These are phyloP conservation scores for Drosophila acutilabella DNA, from an alignment of 2,888 invertebrate genomes.

Conservation along the genomic window DNA sequence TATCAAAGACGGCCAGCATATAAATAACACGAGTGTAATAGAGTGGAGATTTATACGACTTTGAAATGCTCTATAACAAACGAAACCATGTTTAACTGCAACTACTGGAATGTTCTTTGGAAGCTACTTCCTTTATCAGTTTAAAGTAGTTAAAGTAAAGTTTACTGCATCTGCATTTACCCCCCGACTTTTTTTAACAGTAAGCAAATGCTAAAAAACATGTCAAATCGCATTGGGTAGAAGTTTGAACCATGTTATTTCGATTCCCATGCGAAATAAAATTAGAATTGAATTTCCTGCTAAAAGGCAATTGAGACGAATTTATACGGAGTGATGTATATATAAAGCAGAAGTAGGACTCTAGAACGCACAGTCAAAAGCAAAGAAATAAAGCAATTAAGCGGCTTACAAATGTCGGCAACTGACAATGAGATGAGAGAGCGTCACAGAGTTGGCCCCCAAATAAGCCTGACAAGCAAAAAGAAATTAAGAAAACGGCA, in stretches of 20 bases:
- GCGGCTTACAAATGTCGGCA: conserved; percentile 78
- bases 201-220: conserved; percentile 10
- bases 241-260: conserved; percentile 30
- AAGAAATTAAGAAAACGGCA: conserved; percentile 77
- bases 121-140: no score
- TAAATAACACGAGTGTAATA: conserved; percentile 55
- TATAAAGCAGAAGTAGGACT: conserved; percentile 19
- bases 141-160: no score
- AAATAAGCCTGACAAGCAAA: conserved; percentile 76
- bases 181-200: neutral
- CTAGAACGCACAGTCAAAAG: conserved; percentile 47
- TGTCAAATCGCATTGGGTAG: conserved; percentile 37
- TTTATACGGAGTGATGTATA: conserved; percentile 22
- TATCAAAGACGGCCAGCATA: conserved; percentile 65
- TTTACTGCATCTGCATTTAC: no score
- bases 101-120: no score
- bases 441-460: conserved; percentile 45
- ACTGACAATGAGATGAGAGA: conserved; percentile 55
- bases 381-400: conserved; percentile 79
- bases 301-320: conserved; percentile 39
- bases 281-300: conserved; percentile 27
- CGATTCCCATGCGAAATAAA: conserved; percentile 26
- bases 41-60: conserved; percentile 8
- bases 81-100: no score
- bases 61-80: conserved; percentile 16